Conservation (phyloP, 2,888 invertebrate species). For the Odontocolon sp. region DNA sequence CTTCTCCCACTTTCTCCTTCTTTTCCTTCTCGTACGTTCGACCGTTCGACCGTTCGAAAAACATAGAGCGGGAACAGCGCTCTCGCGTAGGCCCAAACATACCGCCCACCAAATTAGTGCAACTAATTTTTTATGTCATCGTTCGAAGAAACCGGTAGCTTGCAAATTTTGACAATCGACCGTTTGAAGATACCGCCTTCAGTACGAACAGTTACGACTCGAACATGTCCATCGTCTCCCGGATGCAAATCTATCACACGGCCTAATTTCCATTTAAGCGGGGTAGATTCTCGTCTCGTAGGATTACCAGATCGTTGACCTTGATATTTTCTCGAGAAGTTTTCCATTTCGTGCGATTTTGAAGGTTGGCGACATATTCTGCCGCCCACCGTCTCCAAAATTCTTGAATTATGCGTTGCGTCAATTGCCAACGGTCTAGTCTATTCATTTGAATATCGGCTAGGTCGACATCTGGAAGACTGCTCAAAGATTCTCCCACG, state of each 20-base stretch:
- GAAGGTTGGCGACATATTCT: constrained; percentile 66
- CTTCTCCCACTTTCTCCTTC: too few species aligned
- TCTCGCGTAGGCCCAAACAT: too few species aligned
- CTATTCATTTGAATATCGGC: constrained; percentile 48
- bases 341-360: constrained; percentile 63
- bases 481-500: constrained; percentile 54
- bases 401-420: constrained; percentile 60
- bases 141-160: not conserved
- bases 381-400: constrained; percentile 63
- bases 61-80: too few species aligned
- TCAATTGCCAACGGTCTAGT: constrained; percentile 61
- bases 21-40: too few species aligned
- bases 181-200: constrained; percentile 45
- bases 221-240: constrained; percentile 40
- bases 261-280: constrained; percentile 52
- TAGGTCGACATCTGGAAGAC: constrained; percentile 65
- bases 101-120: constrained; percentile 33
- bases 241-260: constrained; percentile 46
- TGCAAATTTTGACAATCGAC: constrained; percentile 20
- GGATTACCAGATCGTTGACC: constrained; percentile 39
- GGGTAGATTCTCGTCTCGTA: constrained; percentile 46
- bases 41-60: too few species aligned
- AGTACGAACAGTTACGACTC: constrained; percentile 49
- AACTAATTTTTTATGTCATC: constrained; percentile 8
- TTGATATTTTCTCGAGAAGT: not conserved